These are phyloP conservation scores for Dilophus febrilis DNA, from an alignment of 2,888 invertebrate species.

Conservation along the genomic window DNA sequence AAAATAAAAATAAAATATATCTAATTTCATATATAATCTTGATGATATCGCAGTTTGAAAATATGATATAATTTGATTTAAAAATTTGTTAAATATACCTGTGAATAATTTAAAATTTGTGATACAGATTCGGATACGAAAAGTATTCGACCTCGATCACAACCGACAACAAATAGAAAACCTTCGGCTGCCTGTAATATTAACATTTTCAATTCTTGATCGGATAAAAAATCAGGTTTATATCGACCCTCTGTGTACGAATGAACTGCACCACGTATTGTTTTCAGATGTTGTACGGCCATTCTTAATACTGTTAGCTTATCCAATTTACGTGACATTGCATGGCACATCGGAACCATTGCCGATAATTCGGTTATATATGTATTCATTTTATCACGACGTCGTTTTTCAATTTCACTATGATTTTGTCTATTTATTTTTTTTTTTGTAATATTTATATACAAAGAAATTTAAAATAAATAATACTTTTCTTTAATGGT, in stretches of 20 bases:
- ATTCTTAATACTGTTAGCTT: slow-evolving; percentile 79
- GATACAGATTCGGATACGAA: slow-evolving; percentile 82
- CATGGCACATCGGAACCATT: slow-evolving; percentile 87
- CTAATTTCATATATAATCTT: too few relatives aligned
- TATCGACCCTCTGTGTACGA: slow-evolving; percentile 59
- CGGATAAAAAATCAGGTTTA: slow-evolving; percentile 67
- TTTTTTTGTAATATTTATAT: too few relatives aligned
- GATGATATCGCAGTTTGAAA: too few relatives aligned
- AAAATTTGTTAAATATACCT: too few relatives aligned
- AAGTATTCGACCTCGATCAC: slow-evolving; percentile 76
- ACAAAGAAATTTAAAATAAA: too few relatives aligned
- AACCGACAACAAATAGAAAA: slow-evolving; percentile 82
- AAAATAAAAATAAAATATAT: too few relatives aligned
- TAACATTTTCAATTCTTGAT: slow-evolving; percentile 71
- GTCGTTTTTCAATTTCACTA: slow-evolving; percentile 87
- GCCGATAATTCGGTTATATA: slow-evolving; percentile 79
- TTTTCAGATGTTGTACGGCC: slow-evolving; percentile 85
- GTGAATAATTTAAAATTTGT: slow-evolving; percentile 62
- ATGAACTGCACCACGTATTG: slow-evolving; percentile 52
- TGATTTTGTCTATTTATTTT: slow-evolving; percentile 71
- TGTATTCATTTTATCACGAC: slow-evolving; percentile 92
- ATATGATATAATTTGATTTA: too few relatives aligned
- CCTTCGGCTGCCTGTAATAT: slow-evolving; percentile 77
- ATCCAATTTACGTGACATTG: slow-evolving; percentile 83
- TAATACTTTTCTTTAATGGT: too few relatives aligned